These are phyloP conservation scores for Drosophila acutilabella DNA, from an alignment of 2,888 invertebrate species.

Conservation along the genomic window DNA sequence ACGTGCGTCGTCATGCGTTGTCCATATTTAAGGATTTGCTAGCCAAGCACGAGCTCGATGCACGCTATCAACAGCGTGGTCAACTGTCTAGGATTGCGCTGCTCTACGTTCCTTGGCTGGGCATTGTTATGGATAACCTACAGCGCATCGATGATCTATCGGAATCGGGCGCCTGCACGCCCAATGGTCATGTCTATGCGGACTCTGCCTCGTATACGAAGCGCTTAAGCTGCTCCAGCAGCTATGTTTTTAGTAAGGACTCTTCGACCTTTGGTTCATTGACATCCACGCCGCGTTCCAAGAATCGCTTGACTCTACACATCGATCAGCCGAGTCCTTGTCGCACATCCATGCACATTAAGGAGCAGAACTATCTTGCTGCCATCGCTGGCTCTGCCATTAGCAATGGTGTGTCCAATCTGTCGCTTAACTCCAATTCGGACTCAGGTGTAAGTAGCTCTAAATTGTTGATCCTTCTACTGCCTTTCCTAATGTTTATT, in stretches of 20 bases:
- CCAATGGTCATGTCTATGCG: conserved; percentile 83
- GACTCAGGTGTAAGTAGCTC: conserved; percentile 82
- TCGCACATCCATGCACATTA: conserved; percentile 90
- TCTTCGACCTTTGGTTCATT: conserved; percentile 78
- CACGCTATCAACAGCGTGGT: conserved; percentile 92
- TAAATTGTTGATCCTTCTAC: not conserved
- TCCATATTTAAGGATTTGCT: conserved; percentile 93
- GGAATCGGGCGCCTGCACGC: conserved; percentile 70
- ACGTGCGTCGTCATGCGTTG: conserved; percentile 93
- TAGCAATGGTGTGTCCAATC: conserved; percentile 90
- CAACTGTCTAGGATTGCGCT: conserved; percentile 94
- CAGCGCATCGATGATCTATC: conserved; percentile 88
- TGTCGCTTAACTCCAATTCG: conserved; percentile 91
- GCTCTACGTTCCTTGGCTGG: conserved; percentile 96
- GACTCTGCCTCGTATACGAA: conserved; percentile 85
- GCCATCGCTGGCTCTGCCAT: conserved; percentile 90
- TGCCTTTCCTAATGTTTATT: not conserved
- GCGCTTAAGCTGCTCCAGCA: conserved; percentile 87
- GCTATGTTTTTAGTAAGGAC: conserved; percentile 87
- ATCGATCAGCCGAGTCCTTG: conserved; percentile 89
- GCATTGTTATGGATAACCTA: conserved; percentile 94
- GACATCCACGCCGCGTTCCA: conserved; percentile 86
- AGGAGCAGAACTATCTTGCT: conserved; percentile 91
- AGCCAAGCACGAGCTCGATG: conserved; percentile 97
- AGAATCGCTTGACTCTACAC: conserved; percentile 90